Evolutionary conservation across 2,113 vertebrate genomes (phyloP), one percentile per base, ranked within the genome.

Genomic region (Aythya baeri): DNA sequence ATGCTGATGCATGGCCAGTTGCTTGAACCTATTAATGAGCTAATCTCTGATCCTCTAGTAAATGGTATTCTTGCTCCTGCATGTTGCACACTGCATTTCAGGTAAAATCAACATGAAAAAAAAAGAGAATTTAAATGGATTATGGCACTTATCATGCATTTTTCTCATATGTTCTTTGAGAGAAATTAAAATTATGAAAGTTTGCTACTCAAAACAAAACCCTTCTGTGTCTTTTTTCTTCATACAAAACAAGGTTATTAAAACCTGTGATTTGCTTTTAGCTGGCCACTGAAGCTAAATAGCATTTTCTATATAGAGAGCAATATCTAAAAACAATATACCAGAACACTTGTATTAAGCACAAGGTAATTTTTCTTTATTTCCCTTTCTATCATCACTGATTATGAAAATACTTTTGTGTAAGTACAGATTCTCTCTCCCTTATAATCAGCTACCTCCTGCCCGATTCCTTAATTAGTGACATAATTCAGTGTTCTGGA

Each of bases 1-100:
- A 97, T 96, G 97, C 96, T 93, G 96, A 95, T 86, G 63, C 97
- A 93, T 97, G 97, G 94, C 94, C 94, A 83, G 97, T 96, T 89
- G 94, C 96, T 96, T 80, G 89, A 94, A 94, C 86, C 96, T 95
- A 95, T 97, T 97, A 97, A 96, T 96, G 96, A 97, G 97, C 92
- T 92, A 96, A 98, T 97, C 96, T 92, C 76, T 91, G 94, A 89
- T 97, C 94, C 94, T 96, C 86, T 58, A 73, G 94, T 59, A 87
- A 95, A 83, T 77, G 83, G 58, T 49, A 21, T 88, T 86, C 92
- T 88, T 96, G 81, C 82, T 83, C 49, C 91, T 96, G 81, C 50
- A 52, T 26, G 55, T 57, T 88, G 68, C 71, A 44, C 50, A 68
- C 83, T 92, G 93, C 86, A 36, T 96, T 97, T 97, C 62, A 93